Percentiles rank a stretch among this genome's conserved stretches.
Conservation (phyloP, 2,888 invertebrate species). For the Drosophila hamatofila region DNA sequence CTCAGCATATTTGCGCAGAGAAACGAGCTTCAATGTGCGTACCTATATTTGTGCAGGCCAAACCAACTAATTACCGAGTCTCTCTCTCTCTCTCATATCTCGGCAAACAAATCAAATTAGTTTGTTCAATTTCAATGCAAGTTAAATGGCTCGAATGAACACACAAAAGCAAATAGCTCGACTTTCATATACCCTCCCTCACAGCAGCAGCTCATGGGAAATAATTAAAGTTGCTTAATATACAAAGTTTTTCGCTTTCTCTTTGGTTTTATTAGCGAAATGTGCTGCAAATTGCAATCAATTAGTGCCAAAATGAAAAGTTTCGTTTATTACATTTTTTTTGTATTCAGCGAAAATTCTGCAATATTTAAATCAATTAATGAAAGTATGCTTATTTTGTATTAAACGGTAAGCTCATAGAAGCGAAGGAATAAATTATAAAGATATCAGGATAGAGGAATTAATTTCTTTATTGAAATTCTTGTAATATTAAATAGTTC, state of each 20-base stretch:
- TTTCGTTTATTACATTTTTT: background rate
- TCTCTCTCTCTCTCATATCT: slow-evolving; percentile 35
- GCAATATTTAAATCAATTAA: slow-evolving; percentile 1
- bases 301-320: background rate
- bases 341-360: background rate
- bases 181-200: background rate
- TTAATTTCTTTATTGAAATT: no score
- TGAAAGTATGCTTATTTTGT: no score
- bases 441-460: no score
- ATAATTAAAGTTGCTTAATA: background rate
- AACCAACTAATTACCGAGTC: slow-evolving; percentile 46
- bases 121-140: slow-evolving; percentile 44
- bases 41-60: slow-evolving; percentile 18
- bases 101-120: slow-evolving; percentile 60
- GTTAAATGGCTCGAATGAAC: slow-evolving; percentile 33
- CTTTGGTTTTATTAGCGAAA: background rate
- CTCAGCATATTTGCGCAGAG: background rate
- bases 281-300: background rate
- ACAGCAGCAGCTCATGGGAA: background rate
- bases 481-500: no score
- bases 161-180: background rate
- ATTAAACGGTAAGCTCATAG: no score
- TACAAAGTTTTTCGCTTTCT: background rate
- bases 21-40: background rate
- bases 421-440: no score